phyloP scores from a whole-genome alignment of 2,888 invertebrate genomes.

The Busseola fusca region DNA sequence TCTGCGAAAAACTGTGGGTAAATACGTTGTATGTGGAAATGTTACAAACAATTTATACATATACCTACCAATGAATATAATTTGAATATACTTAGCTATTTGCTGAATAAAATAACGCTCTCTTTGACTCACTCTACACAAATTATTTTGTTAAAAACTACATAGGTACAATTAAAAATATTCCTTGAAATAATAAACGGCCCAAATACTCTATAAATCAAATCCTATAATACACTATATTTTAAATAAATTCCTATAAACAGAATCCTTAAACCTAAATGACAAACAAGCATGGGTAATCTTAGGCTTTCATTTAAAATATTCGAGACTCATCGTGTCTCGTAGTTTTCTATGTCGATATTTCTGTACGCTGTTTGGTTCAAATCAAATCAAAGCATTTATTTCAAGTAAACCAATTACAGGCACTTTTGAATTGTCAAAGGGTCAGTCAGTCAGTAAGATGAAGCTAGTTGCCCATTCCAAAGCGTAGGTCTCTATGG shows the following conservation, averaged over 20 bases:
- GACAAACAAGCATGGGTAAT: not conserved
- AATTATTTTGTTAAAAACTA: too few species aligned
- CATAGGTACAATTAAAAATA: not conserved
- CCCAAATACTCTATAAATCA: not conserved
- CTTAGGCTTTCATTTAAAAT: not conserved
- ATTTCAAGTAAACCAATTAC: too few species aligned
- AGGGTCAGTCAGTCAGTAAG: too few species aligned
- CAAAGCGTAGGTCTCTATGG: too few species aligned
- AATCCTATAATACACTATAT: too few species aligned
- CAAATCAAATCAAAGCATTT: too few species aligned
- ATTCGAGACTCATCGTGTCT: not conserved
- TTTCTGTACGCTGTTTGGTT: not conserved
- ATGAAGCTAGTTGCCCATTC: too few species aligned
- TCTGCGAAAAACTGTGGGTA: constrained; percentile 56
- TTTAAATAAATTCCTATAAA: too few species aligned
- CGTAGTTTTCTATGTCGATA: not conserved
- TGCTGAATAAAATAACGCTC: not conserved
- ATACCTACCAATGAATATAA: not conserved
- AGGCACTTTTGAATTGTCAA: too few species aligned
- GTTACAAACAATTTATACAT: constrained; percentile 13
- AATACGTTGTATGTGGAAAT: constrained; percentile 33
- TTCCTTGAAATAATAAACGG: not conserved
- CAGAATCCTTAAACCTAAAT: too few species aligned
- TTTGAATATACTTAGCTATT: not conserved
- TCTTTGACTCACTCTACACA: too few species aligned